phyloP scores from a whole-genome alignment of 2,888 invertebrate species.

The Choreutis nemorana region DNA sequence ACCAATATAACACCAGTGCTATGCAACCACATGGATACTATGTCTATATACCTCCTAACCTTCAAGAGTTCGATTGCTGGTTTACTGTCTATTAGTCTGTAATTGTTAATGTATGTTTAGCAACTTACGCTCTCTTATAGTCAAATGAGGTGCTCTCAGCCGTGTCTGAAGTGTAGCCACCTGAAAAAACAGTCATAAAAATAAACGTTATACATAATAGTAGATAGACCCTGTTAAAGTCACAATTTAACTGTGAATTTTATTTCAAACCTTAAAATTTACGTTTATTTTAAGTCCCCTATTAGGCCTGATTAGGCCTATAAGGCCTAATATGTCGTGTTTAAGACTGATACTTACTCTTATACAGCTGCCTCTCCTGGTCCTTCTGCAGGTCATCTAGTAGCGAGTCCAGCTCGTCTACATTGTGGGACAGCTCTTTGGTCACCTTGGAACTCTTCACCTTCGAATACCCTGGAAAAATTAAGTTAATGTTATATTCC shows the following conservation, averaged over 20 bases:
- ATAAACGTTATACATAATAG: not conserved
- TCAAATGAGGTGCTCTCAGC: slow-evolving; percentile 58
- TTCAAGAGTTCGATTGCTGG: too few relatives aligned
- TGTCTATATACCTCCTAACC: too few relatives aligned
- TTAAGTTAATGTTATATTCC: too few relatives aligned
- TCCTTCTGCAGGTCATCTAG: slow-evolving; percentile 75
- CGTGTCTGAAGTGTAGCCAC: slow-evolving; percentile 57
- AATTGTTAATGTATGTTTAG: too few relatives aligned
- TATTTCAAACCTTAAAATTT: too few relatives aligned
- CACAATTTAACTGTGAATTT: too few relatives aligned
- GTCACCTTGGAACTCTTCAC: slow-evolving; percentile 46
- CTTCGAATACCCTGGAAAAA: slow-evolving; percentile 44
- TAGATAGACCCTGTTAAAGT: too few relatives aligned
- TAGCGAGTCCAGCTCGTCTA: slow-evolving; percentile 78
- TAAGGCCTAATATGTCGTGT: not conserved
- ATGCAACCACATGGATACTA: too few relatives aligned
- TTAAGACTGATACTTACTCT: slow-evolving; percentile 46
- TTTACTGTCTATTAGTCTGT: too few relatives aligned
- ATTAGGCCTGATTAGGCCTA: too few relatives aligned
- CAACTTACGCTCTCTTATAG: slow-evolving; percentile 46
- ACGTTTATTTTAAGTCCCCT: too few relatives aligned
- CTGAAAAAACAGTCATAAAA: slow-evolving; percentile 21
- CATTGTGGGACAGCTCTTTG: slow-evolving; percentile 67
- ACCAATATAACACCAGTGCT: too few relatives aligned
- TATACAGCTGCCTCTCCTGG: slow-evolving; percentile 56